Evolutionary conservation across 2,888 invertebrate species (phyloP), one percentile per base, ranked within the genome.

Genomic region (Eubasilissa splendida): DNA sequence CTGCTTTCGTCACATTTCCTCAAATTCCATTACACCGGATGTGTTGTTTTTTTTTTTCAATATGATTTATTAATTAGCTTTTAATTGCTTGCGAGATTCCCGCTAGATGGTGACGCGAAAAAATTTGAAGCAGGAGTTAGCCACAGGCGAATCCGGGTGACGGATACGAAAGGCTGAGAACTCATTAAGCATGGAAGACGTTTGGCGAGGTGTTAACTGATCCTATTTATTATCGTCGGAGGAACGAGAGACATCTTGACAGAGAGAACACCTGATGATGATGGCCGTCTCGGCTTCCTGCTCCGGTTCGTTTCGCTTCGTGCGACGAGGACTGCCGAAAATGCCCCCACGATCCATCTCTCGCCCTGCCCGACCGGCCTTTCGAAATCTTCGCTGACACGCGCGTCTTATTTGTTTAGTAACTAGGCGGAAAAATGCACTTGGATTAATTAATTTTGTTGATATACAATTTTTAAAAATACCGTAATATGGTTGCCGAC

Each of bases 201-300:
- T 75, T 63, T 75, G 75, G 75, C 75, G 60, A 59, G 52, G 75
- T 52, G 75, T 50, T 75, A 56, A 54, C 53, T 63, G 52, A 70
- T 54, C 31, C 22, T 56, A 73, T 73, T 73, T 58, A 42, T 73
- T 56, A 73, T 42, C 7, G 54, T 9, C 42, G 42, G 42, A 42
- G 52, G 42, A 14, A 68, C 50, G 50, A 52, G 50, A 50, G 50
- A 33, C 50, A 14, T 68, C 68, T 14, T 50, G 68, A 14, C 63
- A 12, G 4, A 42, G 4, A 42, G 63, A 42, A 31, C 63, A 63
- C 63, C 63, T 63, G 63, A 63, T 42, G 63, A 63, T 7, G 22
- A 22, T 63, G 22, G 33, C 22, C 63, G 63, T 31, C 42, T 12
- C 63, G 63, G 63, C 11, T 50, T 63, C 33, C 63, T 31, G 63